A percentile compares a stretch with the other conserved stretches of the same genome.
Evolutionary conservation across 2,888 invertebrate species (phyloP).

Genomic region (Parnassius apollo): DNA sequence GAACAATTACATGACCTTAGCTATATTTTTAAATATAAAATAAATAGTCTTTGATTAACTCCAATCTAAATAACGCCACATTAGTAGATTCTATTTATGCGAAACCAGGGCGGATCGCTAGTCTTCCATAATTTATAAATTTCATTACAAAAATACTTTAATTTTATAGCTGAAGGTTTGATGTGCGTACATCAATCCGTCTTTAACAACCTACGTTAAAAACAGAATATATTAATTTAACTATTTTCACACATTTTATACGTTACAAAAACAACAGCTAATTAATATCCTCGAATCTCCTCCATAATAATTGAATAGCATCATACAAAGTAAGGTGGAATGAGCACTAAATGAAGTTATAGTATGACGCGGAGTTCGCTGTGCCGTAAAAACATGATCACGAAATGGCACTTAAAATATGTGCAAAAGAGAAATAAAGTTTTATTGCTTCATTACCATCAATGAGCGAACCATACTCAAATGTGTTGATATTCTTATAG

Average conservation of each 20-base stretch:
- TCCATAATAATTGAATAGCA: conserved; percentile 22
- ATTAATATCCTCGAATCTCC: conserved; percentile 22
- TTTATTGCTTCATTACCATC: conserved; percentile 42
- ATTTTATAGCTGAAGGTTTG: conserved; percentile 5
- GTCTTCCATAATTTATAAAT: too few relatives aligned
- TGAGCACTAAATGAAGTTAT: conserved; percentile 45
- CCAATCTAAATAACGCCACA: too few relatives aligned
- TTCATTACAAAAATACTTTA: too few relatives aligned
- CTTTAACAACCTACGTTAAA: conserved; percentile 8
- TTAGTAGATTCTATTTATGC: too few relatives aligned
- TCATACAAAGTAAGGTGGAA: conserved; percentile 34
- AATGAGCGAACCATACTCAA: conserved; percentile 27
- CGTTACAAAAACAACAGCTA: conserved; percentile 20
- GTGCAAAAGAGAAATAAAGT: conserved; percentile 36
- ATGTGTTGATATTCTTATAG: conserved; percentile 20
- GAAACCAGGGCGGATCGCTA: too few relatives aligned
- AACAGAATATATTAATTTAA: conserved; percentile 16
- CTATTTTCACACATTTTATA: conserved; percentile 25
- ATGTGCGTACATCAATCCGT: conserved; percentile 11
- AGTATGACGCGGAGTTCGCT: conserved; percentile 35
- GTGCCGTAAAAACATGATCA: conserved; percentile 41
- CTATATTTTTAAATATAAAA: too few relatives aligned
- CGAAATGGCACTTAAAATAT: conserved; percentile 42
- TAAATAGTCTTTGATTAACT: too few relatives aligned
- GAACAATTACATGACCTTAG: too few relatives aligned